Conservation (phyloP, 2,797 vertebrate species). For the Myripristis murdjan region DNA sequence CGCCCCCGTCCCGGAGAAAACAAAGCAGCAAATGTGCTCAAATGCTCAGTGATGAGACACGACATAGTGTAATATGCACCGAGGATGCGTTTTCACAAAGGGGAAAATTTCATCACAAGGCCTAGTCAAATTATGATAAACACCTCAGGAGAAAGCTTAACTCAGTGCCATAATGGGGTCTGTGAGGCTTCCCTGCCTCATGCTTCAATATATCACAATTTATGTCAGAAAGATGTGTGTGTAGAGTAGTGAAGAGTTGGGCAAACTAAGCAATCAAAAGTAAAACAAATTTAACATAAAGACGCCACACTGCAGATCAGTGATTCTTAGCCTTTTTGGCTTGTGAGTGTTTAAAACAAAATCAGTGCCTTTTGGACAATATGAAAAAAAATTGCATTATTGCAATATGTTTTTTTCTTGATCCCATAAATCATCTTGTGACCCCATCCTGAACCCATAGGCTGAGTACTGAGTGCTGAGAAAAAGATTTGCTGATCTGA, state of each 20-base stretch:
- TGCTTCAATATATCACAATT: conserved; percentile 7
- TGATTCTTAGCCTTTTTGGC: too few relatives aligned
- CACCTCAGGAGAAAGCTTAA: conserved; percentile 42
- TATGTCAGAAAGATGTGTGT: conserved; percentile 5
- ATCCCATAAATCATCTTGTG: too few relatives aligned
- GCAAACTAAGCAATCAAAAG: not conserved
- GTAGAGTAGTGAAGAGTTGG: not conserved
- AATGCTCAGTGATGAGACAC: conserved; percentile 74
- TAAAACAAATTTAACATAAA: not conserved
- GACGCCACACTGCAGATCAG: not conserved
- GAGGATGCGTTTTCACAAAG: conserved; percentile 56
- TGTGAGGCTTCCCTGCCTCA: conserved; percentile 3
- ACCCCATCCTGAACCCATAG: too few relatives aligned
- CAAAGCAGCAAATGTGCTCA: conserved; percentile 74
- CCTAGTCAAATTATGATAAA: conserved; percentile 41
- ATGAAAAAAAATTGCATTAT: too few relatives aligned
- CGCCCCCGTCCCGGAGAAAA: conserved; percentile 59
- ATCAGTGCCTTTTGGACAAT: too few relatives aligned
- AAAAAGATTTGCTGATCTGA: not conserved
- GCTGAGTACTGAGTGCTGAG: too few relatives aligned
- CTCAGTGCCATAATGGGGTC: conserved; percentile 33
- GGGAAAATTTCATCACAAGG: conserved; percentile 49
- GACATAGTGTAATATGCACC: conserved; percentile 66
- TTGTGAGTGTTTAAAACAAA: too few relatives aligned
- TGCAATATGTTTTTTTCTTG: too few relatives aligned